A percentile compares a stretch with the other conserved stretches of the same genome.
phyloP scores from a whole-genome alignment of 2,888 invertebrate species.

The Drosophila lutescens region DNA sequence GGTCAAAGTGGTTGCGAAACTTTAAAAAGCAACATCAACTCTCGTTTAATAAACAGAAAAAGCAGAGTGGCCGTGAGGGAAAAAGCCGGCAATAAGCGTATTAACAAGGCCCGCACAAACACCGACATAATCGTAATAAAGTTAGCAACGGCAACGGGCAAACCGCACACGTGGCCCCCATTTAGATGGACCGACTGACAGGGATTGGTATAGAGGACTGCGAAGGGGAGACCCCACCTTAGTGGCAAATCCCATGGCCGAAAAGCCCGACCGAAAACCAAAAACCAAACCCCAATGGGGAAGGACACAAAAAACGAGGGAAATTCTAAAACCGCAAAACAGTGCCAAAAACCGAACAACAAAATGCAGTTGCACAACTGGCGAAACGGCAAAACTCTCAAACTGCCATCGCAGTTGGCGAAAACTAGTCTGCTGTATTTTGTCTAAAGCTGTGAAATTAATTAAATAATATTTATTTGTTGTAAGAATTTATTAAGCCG shows the following conservation, averaged over 20 bases:
- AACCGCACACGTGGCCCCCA: constrained; percentile 36
- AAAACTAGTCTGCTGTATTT: constrained; percentile 32
- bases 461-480: constrained; percentile 74
- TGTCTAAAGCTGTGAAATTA: constrained; percentile 56
- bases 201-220: constrained; percentile 9
- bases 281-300: constrained; percentile 34
- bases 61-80: constrained; percentile 15
- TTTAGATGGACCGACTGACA: constrained; percentile 14
- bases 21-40: constrained; percentile 62
- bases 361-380: constrained; percentile 44
- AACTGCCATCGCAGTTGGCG: constrained; percentile 36
- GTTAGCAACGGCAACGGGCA: constrained; percentile 41
- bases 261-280: constrained; percentile 30
- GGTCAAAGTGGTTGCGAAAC: constrained; percentile 33
- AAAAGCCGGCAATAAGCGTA: constrained; percentile 62
- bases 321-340: constrained; percentile 44
- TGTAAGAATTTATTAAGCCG: constrained; percentile 58
- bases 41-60: constrained; percentile 67
- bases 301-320: neutral
- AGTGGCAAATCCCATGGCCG: constrained; percentile 17
- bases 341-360: constrained; percentile 52
- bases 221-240: neutral
- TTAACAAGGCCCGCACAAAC: constrained; percentile 48
- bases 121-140: constrained; percentile 56
- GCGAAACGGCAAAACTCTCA: constrained; percentile 39